Percentiles rank a stretch among this genome's conserved stretches.
Conservation (phyloP, 2,888 invertebrate genomes). For the Baccha elongata region DNA sequence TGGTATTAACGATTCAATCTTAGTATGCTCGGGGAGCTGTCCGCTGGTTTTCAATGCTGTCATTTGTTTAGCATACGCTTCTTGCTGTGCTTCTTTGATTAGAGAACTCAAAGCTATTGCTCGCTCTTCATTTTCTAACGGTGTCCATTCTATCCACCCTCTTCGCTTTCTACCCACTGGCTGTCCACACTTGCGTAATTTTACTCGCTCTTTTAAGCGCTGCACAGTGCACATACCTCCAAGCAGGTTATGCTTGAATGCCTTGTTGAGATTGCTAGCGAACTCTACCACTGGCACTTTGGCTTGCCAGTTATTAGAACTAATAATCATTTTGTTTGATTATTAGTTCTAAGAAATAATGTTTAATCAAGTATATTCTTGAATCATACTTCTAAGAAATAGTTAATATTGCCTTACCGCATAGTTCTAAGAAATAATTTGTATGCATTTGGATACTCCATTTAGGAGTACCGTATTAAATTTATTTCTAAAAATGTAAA, state of each 20-base stretch:
- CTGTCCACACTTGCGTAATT: background rate
- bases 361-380: too few relatives aligned
- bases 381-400: too few relatives aligned
- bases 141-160: too few relatives aligned
- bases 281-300: background rate
- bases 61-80: background rate
- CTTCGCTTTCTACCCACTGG: background rate
- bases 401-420: too few relatives aligned
- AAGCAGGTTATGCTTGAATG: background rate
- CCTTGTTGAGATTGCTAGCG: background rate
- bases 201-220: background rate
- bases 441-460: too few relatives aligned
- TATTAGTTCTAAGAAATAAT: too few relatives aligned
- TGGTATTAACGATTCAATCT: slow-evolving; percentile 14
- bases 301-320: too few relatives aligned
- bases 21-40: background rate
- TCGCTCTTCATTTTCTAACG: background rate
- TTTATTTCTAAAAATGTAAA: too few relatives aligned
- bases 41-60: background rate
- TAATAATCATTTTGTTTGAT: too few relatives aligned
- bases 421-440: too few relatives aligned
- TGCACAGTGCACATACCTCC: background rate
- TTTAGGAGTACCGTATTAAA: too few relatives aligned
- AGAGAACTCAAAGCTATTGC: background rate
- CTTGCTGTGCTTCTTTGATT: background rate